Base-by-base conservation (phyloP, 2,113 vertebrate genomes). In the Thamnaconus septentrionalis region DNA sequence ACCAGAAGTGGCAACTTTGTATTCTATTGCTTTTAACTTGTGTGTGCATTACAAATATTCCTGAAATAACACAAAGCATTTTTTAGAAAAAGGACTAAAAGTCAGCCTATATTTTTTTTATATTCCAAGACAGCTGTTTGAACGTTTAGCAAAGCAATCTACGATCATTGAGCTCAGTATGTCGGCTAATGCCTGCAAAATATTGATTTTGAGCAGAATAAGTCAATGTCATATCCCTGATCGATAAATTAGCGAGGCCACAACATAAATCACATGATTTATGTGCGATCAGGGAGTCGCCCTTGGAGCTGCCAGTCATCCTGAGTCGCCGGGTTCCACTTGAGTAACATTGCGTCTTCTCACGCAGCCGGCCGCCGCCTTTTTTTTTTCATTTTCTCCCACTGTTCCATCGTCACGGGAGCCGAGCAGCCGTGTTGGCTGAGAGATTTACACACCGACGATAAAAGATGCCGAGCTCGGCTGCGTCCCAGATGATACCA, bases 241-340 rank as follows among this genome's bases (percentile, higher is more conserved):
- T 75, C 40, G 8, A 76, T 65, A 73, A 69, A 72, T 61, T 55
- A 52, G 46, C 4, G 59, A 46, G 44, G 59, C 43, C 42, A 47
- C 31, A 49, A 56, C 49, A 72, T 11, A 69, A 71, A 68, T 54
- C 7, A 65, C 43, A 8, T 5, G 44, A 65, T 66, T 75, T 56
- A 50, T 64, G 54, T 57, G 60, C n/a, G 45, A 61, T 82, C 76
- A 75, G 74, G 41, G 5, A 53, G 50, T 62, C 47, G 71, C 49
- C 68, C 50, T 77, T 69, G 58, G 53, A 7, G 59, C 49, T 42
- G 18, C 51, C 61, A 18, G 48, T 73, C 55, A 46, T 1, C 9
- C 39, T 4, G 41, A 56, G 8, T 41, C 57, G 46, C 5, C 59
- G 53, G 56, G 56, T 48, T 59, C 60, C 1, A 12, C 43, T 4